These are phyloP conservation scores for Agrochola macilenta DNA, from an alignment of 2,888 invertebrate genomes.

Conservation along the genomic window DNA sequence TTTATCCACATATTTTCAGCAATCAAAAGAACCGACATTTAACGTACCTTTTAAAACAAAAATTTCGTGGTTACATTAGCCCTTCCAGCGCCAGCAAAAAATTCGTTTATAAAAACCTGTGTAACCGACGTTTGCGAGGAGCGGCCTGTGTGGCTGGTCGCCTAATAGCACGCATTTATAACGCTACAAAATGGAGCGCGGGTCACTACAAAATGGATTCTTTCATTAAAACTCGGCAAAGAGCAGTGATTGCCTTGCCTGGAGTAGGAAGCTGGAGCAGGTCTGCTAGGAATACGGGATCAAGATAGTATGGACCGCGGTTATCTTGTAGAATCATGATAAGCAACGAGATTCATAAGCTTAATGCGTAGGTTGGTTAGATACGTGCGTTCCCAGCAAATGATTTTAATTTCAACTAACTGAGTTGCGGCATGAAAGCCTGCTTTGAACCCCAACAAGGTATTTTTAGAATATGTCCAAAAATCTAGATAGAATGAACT, in stretches of 20 bases:
- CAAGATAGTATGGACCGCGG: neutral
- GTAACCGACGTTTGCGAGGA: constrained; percentile 3
- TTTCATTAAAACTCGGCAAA: constrained; percentile 31
- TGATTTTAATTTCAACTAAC: neutral
- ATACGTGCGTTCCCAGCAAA: neutral
- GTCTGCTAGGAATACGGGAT: neutral
- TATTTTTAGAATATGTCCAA: neutral
- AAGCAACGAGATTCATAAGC: neutral
- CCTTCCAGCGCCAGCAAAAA: constrained; percentile 11
- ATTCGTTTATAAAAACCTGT: constrained; percentile 34
- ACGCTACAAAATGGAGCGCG: constrained; percentile 25
- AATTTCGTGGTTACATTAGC: neutral
- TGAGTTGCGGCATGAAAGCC: neutral
- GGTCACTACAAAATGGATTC: constrained; percentile 37
- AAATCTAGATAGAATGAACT: constrained; percentile 1
- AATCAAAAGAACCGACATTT: neutral
- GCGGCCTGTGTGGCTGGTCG: constrained; percentile 2
- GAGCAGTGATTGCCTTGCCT: neutral
- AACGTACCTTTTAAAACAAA: neutral
- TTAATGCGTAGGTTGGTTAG: neutral
- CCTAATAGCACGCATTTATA: constrained; percentile 47
- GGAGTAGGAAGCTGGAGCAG: neutral
- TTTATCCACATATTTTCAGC: neutral
- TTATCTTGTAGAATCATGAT: constrained; percentile 19
- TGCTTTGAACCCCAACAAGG: neutral